Evolutionary conservation across 2,113 vertebrate species (phyloP), one percentile per base, ranked within the genome.

Genomic region (Mormyrus lacerda): DNA sequence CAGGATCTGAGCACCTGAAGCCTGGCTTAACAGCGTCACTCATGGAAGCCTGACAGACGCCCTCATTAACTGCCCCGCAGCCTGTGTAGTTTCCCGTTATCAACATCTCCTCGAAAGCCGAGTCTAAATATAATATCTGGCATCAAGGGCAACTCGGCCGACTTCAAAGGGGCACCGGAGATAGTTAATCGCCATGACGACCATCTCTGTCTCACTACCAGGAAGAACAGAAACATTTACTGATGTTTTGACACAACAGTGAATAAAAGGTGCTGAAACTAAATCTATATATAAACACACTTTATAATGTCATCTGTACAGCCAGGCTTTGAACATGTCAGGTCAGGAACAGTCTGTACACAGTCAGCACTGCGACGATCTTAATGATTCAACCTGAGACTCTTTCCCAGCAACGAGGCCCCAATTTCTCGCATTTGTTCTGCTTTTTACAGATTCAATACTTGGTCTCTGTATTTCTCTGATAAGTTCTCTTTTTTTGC

Each of bases 51-150:
- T 24, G 42, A 84, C 82, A 47, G 44, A 3, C 82, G 19, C 35
- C 42, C 35, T 84, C 90, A 92, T 89, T 91, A 92, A 91, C 92
- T 79, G 51, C 45, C 89, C 87, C 47, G 58, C 48, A 47, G 90
- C 31, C 89, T 91, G 73, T 27, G 85, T 91, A 90, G 90, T 61
- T 39, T 31, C 88, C 44, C 92, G 88, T 91, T 93, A 94, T 94
- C 93, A 93, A 88, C 89, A 90, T 89, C 91, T 90, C 91, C 90
- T 87, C 91, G 93, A 94, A 93, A 91, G 91, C 90, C 73, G 48
- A 11, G 19, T 85, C 92, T 93, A 94, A 94, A 94, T 93, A 94
- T 94, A 94, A 87, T 55, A 92, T 91, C 88, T 89, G 47, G 82
- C 91, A 90, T 92, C 92, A 93, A 92, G 90, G 69, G 61, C 91